Percentiles rank a stretch among this genome's conserved stretches.
Evolutionary conservation across 2,888 invertebrate genomes (phyloP).

Genomic region (Apodemia hepburni): DNA sequence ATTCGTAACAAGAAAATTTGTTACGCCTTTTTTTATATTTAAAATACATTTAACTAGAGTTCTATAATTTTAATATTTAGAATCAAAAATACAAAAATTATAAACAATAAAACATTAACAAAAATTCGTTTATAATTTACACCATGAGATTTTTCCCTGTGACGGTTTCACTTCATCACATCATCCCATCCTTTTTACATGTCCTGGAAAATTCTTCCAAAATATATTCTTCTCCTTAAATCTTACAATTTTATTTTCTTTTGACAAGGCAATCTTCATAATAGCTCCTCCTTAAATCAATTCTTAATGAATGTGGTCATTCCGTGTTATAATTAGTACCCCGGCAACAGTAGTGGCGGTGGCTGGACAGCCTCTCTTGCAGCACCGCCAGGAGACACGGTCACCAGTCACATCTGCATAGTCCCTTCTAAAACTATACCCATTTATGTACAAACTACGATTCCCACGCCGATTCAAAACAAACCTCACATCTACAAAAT

Average conservation of each 20-base stretch:
- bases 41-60: no score
- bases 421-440: constrained; percentile 29
- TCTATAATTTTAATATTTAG: no score
- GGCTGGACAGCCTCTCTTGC: constrained; percentile 27
- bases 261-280: not conserved
- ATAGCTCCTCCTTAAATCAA: not conserved
- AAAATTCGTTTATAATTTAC: no score
- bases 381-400: constrained; percentile 38
- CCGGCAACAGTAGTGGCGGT: constrained; percentile 29
- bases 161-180: no score
- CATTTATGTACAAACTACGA: constrained; percentile 24
- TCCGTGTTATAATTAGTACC: constrained; percentile 18
- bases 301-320: constrained; percentile 13
- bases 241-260: not conserved
- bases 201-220: not conserved
- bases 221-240: not conserved
- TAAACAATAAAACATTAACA: no score
- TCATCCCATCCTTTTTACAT: no score
- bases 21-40: no score
- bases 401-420: constrained; percentile 19
- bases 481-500: constrained; percentile 31
- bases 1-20: no score
- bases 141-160: no score
- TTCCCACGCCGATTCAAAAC: constrained; percentile 31
- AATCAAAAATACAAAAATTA: no score